Evolutionary conservation across 1,140 invertebrate species (phyloP).

Genomic region (Lepidurus couesii): DNA sequence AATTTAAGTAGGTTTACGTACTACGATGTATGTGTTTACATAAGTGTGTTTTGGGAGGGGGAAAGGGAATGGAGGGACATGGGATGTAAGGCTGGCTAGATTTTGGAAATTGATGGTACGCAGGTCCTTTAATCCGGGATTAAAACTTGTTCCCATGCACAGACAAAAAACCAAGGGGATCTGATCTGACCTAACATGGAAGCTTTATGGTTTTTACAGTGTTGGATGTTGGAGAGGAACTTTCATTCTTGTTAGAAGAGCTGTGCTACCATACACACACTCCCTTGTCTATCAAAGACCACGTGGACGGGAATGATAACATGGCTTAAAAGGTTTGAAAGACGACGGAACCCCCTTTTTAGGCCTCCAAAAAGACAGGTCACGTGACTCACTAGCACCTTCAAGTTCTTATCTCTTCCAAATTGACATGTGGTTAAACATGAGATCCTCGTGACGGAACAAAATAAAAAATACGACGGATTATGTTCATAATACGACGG

Average conservation of each 20-base stretch:
- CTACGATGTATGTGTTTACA: too few species aligned
- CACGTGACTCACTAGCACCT: slow-evolving; percentile 4
- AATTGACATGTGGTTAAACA: slow-evolving; percentile 19
- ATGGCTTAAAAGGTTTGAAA: background rate
- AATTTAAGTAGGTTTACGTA: too few species aligned
- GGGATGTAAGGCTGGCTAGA: background rate
- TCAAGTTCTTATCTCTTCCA: slow-evolving; percentile 3
- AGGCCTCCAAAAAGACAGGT: background rate
- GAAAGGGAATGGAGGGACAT: background rate
- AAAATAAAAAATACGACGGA: background rate
- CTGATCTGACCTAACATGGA: background rate
- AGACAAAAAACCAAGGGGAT: background rate
- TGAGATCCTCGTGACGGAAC: background rate
- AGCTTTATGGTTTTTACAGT: background rate
- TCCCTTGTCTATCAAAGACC: slow-evolving; percentile 9
- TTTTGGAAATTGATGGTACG: slow-evolving; percentile 3
- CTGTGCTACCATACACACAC: background rate
- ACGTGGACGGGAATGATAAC: slow-evolving; percentile 21
- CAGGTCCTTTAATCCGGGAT: slow-evolving; percentile 9
- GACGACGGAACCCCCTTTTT: background rate
- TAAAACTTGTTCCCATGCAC: slow-evolving; percentile 5
- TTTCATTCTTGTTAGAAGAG: background rate
- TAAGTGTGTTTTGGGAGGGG: background rate
- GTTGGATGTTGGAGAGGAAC: background rate
- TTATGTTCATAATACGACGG: too few species aligned